These are phyloP conservation scores for Microplitis deprimator DNA, from an alignment of 2,888 invertebrate species.

Conservation along the genomic window DNA sequence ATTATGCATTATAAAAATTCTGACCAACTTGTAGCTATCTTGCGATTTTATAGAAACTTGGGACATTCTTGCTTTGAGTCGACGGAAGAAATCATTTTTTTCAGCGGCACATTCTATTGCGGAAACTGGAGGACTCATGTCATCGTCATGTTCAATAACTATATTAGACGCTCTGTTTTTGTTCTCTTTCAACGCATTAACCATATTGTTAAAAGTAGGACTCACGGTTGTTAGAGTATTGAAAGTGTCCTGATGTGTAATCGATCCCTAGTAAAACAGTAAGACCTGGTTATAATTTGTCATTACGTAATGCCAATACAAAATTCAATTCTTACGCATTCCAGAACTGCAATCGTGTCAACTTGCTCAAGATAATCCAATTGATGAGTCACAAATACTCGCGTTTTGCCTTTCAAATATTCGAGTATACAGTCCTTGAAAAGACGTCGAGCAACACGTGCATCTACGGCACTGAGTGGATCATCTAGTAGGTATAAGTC, in stretches of 20 bases:
- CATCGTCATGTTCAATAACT: background rate
- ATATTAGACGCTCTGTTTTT: background rate
- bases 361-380: constrained; percentile 76
- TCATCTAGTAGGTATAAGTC: constrained; percentile 88
- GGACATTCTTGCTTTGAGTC: background rate
- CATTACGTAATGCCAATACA: background rate
- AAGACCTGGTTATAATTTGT: background rate
- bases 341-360: constrained; percentile 68
- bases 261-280: background rate
- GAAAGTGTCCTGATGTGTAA: background rate
- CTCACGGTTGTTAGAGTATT: background rate
- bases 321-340: constrained; percentile 60
- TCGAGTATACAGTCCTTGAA: constrained; percentile 83
- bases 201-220: background rate
- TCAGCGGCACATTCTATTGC: background rate
- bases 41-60: background rate
- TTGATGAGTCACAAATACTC: constrained; percentile 80
- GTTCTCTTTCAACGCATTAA: background rate
- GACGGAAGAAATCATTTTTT: background rate
- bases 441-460: constrained; percentile 81
- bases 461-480: constrained; percentile 87
- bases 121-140: background rate
- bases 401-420: constrained; percentile 74
- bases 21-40: background rate
- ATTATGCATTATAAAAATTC: background rate